A percentile compares a stretch with the other conserved stretches of the same genome.
Evolutionary conservation across 1,140 invertebrate species (phyloP).

Genomic region (Atta texana): DNA sequence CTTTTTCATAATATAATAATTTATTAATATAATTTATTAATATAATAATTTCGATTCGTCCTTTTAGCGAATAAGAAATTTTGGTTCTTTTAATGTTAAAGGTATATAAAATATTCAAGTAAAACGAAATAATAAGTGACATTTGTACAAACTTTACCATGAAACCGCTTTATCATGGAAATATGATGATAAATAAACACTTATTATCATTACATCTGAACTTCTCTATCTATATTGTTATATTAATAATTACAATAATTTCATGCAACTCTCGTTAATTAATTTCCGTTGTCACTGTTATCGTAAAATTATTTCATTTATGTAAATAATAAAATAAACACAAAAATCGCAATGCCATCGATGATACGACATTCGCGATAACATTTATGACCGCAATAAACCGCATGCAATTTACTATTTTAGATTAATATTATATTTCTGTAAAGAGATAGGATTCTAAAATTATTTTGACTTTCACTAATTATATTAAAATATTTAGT

Average conservation of each 20-base stretch:
- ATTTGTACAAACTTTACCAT: constrained; percentile 5
- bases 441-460: too few relatives aligned
- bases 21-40: too few relatives aligned
- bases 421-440: too few relatives aligned
- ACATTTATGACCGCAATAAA: constrained; percentile 28
- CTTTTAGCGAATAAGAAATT: too few relatives aligned
- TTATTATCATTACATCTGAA: not conserved
- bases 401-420: constrained; percentile 14
- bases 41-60: too few relatives aligned
- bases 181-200: not conserved
- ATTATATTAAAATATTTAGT: too few relatives aligned
- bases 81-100: not conserved
- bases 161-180: not conserved
- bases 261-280: not conserved
- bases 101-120: not conserved
- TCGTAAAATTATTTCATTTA: not conserved
- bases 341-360: not conserved
- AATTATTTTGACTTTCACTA: too few relatives aligned
- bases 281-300: not conserved
- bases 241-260: not conserved
- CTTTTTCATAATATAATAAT: too few relatives aligned
- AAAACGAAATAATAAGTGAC: not conserved
- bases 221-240: not conserved
- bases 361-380: not conserved
- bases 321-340: not conserved